Conservation (phyloP, 2,113 vertebrate genomes). For the Hassar affinis region DNA sequence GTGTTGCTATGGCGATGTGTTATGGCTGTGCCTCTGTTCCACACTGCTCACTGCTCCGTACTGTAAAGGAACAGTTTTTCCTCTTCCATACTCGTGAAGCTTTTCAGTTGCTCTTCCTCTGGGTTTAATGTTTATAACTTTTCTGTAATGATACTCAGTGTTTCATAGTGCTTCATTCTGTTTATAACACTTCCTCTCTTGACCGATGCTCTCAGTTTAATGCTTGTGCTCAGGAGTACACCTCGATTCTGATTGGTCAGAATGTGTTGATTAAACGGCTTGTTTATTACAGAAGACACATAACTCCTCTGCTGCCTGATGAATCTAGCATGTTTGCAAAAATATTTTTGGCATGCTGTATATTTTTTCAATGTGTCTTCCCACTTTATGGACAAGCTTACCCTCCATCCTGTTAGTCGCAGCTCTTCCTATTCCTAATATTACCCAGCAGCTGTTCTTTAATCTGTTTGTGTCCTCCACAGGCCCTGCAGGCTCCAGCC, state of each 20-base stretch:
- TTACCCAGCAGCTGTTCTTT: background rate
- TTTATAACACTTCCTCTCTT: background rate
- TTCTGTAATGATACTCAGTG: background rate
- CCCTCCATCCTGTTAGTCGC: background rate
- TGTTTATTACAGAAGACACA: background rate
- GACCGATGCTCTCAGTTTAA: background rate
- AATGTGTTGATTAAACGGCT: background rate
- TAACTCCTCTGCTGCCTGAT: background rate
- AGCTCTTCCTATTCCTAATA: background rate
- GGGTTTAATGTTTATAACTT: background rate
- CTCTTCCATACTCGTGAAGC: no score
- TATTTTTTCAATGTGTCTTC: background rate
- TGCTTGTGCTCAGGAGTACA: no score
- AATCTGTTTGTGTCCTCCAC: background rate
- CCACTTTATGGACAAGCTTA: background rate
- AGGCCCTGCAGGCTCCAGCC: slow-evolving; percentile 90
- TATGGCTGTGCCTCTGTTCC: background rate
- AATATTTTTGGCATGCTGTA: background rate
- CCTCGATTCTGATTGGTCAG: no score
- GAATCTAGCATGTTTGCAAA: background rate
- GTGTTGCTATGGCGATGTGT: background rate
- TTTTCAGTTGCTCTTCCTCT: no score
- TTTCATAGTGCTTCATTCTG: background rate
- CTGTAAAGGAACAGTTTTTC: no score
- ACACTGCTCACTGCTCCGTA: background rate